These are phyloP conservation scores for Pithecia hirsuta DNA, from an alignment of 2,797 vertebrate species.

Conservation along the genomic window DNA sequence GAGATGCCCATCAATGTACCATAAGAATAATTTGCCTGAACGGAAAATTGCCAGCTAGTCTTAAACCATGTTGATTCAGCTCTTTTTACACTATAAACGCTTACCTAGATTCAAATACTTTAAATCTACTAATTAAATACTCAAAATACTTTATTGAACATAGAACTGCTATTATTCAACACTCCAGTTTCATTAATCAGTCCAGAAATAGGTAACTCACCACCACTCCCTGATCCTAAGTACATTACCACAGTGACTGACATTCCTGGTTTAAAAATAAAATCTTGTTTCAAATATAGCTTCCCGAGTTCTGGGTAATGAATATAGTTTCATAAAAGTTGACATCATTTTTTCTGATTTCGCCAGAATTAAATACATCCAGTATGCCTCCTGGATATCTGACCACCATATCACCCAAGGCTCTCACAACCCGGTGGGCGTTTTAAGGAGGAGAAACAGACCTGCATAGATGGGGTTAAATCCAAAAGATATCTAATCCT, in stretches of 20 bases:
- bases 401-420: constrained; percentile 52
- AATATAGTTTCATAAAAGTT: constrained; percentile 85
- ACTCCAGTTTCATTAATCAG: constrained; percentile 48
- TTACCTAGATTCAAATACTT: constrained; percentile 56
- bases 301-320: constrained; percentile 78
- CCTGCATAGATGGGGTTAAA: constrained; percentile 58
- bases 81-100: constrained; percentile 14
- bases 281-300: constrained; percentile 84
- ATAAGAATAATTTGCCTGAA: background rate
- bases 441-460: constrained; percentile 55
- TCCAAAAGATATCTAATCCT: constrained; percentile 48
- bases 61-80: constrained; percentile 38
- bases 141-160: constrained; percentile 65
- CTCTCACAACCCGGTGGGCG: constrained; percentile 51
- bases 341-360: constrained; percentile 79
- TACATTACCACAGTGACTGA: constrained; percentile 84
- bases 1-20: constrained; percentile 24
- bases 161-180: constrained; percentile 64
- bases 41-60: constrained; percentile 1
- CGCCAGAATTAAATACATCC: constrained; percentile 70
- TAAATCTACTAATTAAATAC: constrained; percentile 59
- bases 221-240: constrained; percentile 80
- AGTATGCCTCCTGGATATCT: constrained; percentile 63
- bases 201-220: constrained; percentile 79
- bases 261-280: constrained; percentile 85